Base-by-base conservation (phyloP, 2,888 invertebrate species). In the Euplagia quadripunctaria region DNA sequence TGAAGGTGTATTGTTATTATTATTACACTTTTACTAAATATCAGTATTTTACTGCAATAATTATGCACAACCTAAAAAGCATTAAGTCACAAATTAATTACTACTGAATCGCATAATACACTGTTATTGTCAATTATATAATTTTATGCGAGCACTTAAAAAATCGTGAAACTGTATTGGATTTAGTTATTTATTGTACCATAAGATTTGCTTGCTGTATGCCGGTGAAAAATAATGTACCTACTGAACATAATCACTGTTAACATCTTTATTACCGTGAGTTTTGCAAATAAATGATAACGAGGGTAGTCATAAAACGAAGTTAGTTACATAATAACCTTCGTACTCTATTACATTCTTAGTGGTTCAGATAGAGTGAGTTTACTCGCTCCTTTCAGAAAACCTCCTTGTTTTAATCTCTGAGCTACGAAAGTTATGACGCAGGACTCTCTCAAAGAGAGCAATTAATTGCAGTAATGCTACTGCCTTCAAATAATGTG, bases 121-220 rank as follows among this genome's bases (percentile, higher is more conserved):
- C 31, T 4, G 61, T 61, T 31, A 31, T 14, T 31, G 61, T 14
- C 61, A 61, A 61, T 61, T 61, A 61, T 61, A 61, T 61, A 14
- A 61, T 20, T 61, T 61, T 61, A 61, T 61, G 61, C 31, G 31
- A 61, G 61, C 61, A 61, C 61, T 61, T 61, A 61, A 61, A 61
- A 16, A 14, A 42, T 52, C 31, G 68, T 51, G 31, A 51, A 31
- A 61, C 31, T 31, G 12, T 31, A 14, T 61, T 31, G 7, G 12
- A 58, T 58, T 58, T 31, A 31, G 20, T 31, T 61, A 14, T 61
- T 31, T 31, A 31, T 61, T 4, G 7, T 20, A 58, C 20, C 20
- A 58, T 1, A 61, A 31, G 5, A 31, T 61, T 61, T 20, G 31
- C 31, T 20, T 58, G 58, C 58, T 20, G 20, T 58, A 61, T 61